Conservation (phyloP, 2,888 invertebrate species). For the Agrochola litura region DNA sequence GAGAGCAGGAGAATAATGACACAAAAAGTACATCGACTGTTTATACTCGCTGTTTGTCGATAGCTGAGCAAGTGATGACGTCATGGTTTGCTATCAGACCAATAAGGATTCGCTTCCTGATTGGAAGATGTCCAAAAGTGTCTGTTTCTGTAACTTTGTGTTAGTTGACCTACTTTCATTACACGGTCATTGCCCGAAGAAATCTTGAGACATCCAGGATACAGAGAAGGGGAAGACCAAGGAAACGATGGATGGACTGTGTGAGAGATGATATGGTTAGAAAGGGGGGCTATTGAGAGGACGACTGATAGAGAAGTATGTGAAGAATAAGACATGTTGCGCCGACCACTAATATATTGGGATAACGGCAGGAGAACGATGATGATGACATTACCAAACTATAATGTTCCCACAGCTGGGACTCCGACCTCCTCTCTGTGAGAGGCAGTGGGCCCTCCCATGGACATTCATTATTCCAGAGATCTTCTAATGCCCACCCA, state of each 20-base stretch:
- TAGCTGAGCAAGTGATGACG: conserved; percentile 4
- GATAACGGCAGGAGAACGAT: neutral
- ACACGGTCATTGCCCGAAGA: conserved; percentile 12
- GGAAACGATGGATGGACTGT: neutral
- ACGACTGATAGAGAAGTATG: neutral
- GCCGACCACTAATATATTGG: neutral
- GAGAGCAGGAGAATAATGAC: neutral
- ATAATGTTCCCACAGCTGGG: neutral
- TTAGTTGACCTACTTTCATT: conserved; percentile 11
- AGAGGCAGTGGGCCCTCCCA: neutral
- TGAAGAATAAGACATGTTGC: neutral
- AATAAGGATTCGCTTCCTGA: conserved; percentile 19
- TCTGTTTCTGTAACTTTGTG: neutral
- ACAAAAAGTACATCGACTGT: neutral
- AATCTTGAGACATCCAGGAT: neutral
- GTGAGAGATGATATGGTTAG: neutral
- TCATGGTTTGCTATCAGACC: neutral
- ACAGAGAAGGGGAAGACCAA: neutral
- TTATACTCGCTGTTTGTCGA: neutral
- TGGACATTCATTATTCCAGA: neutral
- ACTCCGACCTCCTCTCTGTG: neutral
- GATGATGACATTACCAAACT: too few species aligned
- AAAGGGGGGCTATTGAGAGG: neutral
- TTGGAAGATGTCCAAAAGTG: conserved; percentile 13
- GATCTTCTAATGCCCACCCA: neutral